These are phyloP conservation scores for Smutsia gigantea DNA, from an alignment of 2,797 vertebrate genomes.

Conservation along the genomic window DNA sequence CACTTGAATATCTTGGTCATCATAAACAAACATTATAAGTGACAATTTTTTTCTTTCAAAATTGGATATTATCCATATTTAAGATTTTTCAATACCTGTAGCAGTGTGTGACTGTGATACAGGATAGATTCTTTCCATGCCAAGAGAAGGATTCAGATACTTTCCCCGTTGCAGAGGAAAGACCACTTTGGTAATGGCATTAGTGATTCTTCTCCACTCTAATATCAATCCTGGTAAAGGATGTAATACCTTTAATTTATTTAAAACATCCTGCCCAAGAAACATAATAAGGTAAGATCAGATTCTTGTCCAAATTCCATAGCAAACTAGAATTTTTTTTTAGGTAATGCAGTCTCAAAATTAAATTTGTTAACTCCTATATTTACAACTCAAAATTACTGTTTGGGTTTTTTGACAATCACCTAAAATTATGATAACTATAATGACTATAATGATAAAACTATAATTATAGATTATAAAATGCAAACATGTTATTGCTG, in stretches of 20 bases:
- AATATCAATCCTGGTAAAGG: conserved; percentile 95
- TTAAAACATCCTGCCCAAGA: conserved; percentile 92
- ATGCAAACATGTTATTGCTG: neutral
- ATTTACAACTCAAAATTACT: conserved; percentile 36
- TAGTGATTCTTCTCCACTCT: conserved; percentile 97
- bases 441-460: neutral
- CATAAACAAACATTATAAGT: conserved; percentile 17
- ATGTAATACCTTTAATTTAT: conserved; percentile 94
- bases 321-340: conserved; percentile 15
- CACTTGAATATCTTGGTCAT: neutral
- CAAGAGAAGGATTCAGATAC: conserved; percentile 87
- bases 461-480: neutral
- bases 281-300: conserved; percentile 69
- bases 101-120: conserved; percentile 95
- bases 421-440: neutral
- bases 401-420: neutral
- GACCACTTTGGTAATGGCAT: conserved; percentile 96
- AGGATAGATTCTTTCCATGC: conserved; percentile 96
- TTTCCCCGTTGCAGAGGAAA: conserved; percentile 96
- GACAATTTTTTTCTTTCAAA: neutral
- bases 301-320: conserved; percentile 58
- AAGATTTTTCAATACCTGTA: conserved; percentile 90
- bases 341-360: neutral
- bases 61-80: neutral
- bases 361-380: conserved; percentile 11